Evolutionary conservation across 2,113 vertebrate species (phyloP), one percentile per base, ranked within the genome.

Genomic region (Calidris pugnax): DNA sequence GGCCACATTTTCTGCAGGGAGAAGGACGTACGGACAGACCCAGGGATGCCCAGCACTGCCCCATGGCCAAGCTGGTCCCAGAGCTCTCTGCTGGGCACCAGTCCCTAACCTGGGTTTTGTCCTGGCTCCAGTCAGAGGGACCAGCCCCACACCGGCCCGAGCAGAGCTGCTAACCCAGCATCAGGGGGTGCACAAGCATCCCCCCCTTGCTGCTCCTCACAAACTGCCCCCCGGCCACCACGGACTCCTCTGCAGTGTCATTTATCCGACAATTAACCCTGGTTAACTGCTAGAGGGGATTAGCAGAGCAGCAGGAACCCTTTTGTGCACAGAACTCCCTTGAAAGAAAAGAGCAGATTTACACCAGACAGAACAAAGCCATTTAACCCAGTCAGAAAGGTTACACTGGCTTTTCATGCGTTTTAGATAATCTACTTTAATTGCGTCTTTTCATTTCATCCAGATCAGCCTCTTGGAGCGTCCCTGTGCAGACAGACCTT

Each of bases 281-380:
- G 33, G 21, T 26, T 50, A 39, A 26, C 62, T 27, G 69, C 68
- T 23, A 7, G 28, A 39, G 56, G n/a, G 62, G 50, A 59, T 59
- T 3, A 45, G 62, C 51, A 32, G 64, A 59, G 26, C 2, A 2
- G 69, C 37, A 28, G 1, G 5, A 74, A 30, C 60, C 67, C 50
- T 82, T 66, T 21, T 24, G 37, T n/a, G 50, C 55, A 23, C 47
- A 11, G 22, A 14, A 14, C 41, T n/a, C 48, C 6, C 75, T 64
- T n/a, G 62, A 32, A 56, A 93, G 53, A 53, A 41, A 67, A 20
- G 74, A 59, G 43, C 0, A 45, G 62, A 85, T 75, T 72, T 51
- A 50, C 48, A 41, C 21, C 0, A 5, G 0, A 6, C 47, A 63
- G 37, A 50, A 14, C 7, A 67, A 74, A 85, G 47, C 60, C 28